Evolutionary conservation across 2,113 vertebrate genomes (phyloP), one percentile per base, ranked within the genome.

Genomic region (Corythoichthys intestinalis): DNA sequence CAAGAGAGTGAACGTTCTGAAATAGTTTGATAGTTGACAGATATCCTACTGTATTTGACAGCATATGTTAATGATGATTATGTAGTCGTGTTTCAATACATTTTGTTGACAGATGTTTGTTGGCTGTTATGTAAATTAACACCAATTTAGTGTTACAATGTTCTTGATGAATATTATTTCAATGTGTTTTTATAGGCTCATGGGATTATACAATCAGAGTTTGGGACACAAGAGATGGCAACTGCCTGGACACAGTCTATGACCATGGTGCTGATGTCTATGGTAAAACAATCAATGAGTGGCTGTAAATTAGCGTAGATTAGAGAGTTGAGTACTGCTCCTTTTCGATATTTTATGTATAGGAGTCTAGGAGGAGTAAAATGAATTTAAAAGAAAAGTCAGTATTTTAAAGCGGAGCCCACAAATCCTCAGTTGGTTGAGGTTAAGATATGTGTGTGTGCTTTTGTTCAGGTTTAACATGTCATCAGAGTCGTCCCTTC

Each of bases 261-360:
- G 96, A 98, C 83, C 97, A 99, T 6, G 96, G 97, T 56, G 97
- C 97, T 53, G 97, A 99, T 67, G 96, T 99, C 37, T 99, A 99
- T 52, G 97, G 97, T 99, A 78, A 71, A 65, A 20, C 17, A 14
- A 52, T 34, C 11, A 12, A 0, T 52, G 38, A 34, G 49, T 13
- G 3, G 13, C 20, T 28, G 20, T 28, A 28, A 28, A 28, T 28
- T 28, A 28, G 20, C 20, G 20, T 28, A 28, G 20, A 28, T 28
- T 28, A 28, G 20, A 28, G 20, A 28, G 20, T 28, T 28, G 20
- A 28, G 20, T 28, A 28, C 20, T 28, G 20, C 20, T 28, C 20
- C 20, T 28, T 28, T 28, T 28, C 20, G 20, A 28, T 28, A 28
- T 28, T 28, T 28, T 28, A 28, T 28, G 20, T 28, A 28, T 28